phyloP scores from a whole-genome alignment of 2,888 invertebrate species.

The Temnothorax rugatulus region DNA sequence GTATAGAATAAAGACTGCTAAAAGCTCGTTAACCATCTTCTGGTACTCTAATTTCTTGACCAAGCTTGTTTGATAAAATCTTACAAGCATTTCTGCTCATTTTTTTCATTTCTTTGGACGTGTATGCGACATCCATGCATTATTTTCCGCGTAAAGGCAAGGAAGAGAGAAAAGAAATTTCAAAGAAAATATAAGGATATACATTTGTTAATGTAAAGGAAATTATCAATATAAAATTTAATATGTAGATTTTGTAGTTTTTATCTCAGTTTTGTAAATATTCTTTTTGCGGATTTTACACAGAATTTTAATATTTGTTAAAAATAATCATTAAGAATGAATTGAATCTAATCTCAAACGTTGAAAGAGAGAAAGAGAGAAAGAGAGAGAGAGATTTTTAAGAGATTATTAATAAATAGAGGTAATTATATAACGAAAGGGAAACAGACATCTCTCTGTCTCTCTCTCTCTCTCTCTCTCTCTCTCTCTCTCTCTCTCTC shows the following conservation, averaged over 20 bases:
- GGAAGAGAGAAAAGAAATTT: not conserved
- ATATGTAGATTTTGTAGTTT: not conserved
- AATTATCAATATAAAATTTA: not conserved
- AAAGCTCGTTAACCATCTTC: constrained; percentile 57
- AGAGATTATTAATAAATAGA: not conserved
- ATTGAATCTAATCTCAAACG: not conserved
- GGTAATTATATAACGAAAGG: not conserved
- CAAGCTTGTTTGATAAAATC: not conserved
- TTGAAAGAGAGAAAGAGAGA: too few relatives aligned
- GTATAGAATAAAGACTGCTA: constrained; percentile 56
- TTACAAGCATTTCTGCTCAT: not conserved
- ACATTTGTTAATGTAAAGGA: not conserved
- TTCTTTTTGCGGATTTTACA: not conserved
- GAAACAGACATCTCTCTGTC: not conserved
- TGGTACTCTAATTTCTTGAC: not conserved
- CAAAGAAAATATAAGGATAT: not conserved
- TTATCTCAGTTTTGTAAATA: not conserved
- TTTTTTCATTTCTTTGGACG: not conserved
- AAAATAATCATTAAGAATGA: not conserved
- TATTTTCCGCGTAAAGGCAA: not conserved
- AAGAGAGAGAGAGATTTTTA: not conserved
- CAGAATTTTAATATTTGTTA: not conserved
- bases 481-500: too few relatives aligned
- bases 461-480: too few relatives aligned
- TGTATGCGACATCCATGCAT: not conserved